Percentiles rank a stretch among this genome's conserved stretches.
Conservation (phyloP, 35 echinoderm and acorn worm genomes). For the Ophioderma brevispina region DNA sequence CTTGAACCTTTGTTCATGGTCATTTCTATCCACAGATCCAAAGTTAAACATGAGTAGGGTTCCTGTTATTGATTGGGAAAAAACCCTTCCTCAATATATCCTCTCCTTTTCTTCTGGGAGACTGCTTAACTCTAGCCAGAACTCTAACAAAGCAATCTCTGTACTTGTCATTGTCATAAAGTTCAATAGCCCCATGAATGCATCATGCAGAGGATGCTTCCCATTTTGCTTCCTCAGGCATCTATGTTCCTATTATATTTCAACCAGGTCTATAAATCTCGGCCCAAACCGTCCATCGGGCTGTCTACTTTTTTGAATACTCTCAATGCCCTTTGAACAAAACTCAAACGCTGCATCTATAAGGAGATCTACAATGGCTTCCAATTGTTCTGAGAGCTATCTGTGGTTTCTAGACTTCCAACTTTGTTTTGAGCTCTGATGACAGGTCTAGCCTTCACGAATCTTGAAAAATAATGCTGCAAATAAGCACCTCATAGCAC, state of each 20-base stretch:
- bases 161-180: conserved; percentile 38
- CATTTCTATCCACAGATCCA: conserved; percentile 47
- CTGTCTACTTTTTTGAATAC: neutral
- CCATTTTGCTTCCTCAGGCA: conserved; percentile 19
- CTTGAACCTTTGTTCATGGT: conserved; percentile 36
- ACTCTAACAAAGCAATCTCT: conserved; percentile 4
- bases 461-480: too few species aligned
- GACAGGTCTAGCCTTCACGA: too few species aligned
- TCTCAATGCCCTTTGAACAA: neutral
- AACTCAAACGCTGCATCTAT: too few species aligned
- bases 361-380: too few species aligned
- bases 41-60: neutral
- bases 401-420: too few species aligned
- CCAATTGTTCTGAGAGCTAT: too few species aligned
- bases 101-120: neutral
- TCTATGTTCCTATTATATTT: conserved; percentile 45
- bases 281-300: conserved; percentile 3
- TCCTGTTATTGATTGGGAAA: conserved; percentile 34
- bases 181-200: conserved; percentile 8
- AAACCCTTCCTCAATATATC: neutral
- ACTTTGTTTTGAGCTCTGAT: too few species aligned
- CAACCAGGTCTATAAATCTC: conserved; percentile 22
- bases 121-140: conserved; percentile 24
- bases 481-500: too few species aligned
- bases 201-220: conserved; percentile 31